Conservation (phyloP, 2,888 invertebrate species). For the Silvanus unidentatus region DNA sequence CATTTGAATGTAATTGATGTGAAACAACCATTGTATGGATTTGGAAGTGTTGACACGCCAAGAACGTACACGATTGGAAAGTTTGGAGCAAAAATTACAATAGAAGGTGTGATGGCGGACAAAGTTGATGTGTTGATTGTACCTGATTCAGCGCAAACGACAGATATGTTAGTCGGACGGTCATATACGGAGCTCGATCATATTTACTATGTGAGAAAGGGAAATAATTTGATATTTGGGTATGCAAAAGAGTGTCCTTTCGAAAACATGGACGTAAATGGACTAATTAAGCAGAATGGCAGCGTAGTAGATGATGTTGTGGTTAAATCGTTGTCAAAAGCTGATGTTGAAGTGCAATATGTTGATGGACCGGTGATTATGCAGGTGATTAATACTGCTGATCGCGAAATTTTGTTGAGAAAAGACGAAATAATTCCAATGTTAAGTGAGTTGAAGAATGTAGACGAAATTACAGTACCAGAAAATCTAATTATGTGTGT, state of each 20-base stretch:
- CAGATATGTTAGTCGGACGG: neutral
- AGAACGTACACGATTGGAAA: neutral
- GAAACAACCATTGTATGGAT: constrained; percentile 1
- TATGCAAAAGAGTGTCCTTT: neutral
- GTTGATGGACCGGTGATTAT: too few relatives aligned
- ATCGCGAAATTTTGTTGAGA: too few relatives aligned
- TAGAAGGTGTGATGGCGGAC: neutral
- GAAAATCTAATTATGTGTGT: too few relatives aligned
- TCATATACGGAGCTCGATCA: neutral
- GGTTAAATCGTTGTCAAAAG: too few relatives aligned
- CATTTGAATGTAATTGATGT: neutral
- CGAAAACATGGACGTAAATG: too few relatives aligned
- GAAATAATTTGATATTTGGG: neutral
- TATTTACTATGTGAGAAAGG: neutral
- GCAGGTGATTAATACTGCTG: too few relatives aligned
- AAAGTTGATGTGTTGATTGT: neutral
- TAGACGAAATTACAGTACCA: too few relatives aligned
- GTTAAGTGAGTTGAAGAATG: too few relatives aligned
- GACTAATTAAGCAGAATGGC: too few relatives aligned
- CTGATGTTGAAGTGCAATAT: too few relatives aligned
- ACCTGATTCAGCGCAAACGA: neutral
- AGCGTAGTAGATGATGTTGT: too few relatives aligned
- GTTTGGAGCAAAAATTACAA: neutral
- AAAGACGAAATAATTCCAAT: too few relatives aligned
- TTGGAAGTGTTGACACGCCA: neutral